Conservation (phyloP, 1,140 invertebrate species). For the Pogonomyrmex californicus region DNA sequence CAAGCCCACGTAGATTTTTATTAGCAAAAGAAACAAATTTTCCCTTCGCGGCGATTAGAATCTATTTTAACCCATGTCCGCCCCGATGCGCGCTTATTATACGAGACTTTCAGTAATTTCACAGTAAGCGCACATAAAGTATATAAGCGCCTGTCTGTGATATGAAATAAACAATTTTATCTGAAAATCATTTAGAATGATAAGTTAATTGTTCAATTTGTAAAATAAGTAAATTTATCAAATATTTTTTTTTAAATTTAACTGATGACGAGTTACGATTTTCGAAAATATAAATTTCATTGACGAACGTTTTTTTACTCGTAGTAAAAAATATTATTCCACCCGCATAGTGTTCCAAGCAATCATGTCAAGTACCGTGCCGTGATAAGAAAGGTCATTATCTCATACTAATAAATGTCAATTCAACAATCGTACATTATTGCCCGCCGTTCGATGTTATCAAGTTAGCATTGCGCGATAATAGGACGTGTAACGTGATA, state of each 20-base stretch:
- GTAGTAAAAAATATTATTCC: background rate
- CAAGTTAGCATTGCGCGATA: constrained; percentile 26
- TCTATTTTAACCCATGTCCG: background rate
- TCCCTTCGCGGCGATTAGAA: background rate
- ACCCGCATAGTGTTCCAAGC: background rate
- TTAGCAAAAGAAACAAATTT: background rate
- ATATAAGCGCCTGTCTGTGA: background rate
- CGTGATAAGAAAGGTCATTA: constrained; percentile 53
- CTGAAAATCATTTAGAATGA: background rate
- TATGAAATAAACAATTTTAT: background rate
- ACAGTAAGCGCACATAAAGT: background rate
- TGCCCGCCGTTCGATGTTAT: constrained; percentile 25
- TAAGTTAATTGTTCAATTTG: background rate
- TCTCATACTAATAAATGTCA: constrained; percentile 38
- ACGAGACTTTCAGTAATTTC: background rate
- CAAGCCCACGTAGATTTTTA: constrained; percentile 9
- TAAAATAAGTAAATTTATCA: background rate
- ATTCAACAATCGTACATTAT: constrained; percentile 38
- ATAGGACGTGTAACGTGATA: constrained; percentile 22
- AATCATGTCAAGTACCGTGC: background rate
- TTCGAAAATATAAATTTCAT: background rate
- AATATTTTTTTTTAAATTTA: background rate
- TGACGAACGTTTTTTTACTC: background rate
- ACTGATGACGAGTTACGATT: background rate
- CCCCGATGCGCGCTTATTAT: background rate